Evolutionary conservation across 1,140 invertebrate species (phyloP).

Genomic region (Argopecten irradians): DNA sequence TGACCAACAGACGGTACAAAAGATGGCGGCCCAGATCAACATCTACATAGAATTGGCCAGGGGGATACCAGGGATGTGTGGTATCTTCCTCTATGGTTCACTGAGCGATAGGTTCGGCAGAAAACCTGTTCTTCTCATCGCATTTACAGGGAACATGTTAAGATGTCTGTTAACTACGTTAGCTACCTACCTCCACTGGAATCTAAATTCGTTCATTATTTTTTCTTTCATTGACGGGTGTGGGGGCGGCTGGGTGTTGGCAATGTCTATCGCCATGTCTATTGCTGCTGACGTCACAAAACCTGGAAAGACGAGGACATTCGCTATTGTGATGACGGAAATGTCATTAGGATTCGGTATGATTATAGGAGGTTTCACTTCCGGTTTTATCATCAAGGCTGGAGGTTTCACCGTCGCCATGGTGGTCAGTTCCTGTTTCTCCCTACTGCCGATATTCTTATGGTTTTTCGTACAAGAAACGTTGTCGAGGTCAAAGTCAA

Average conservation of each 20-base stretch:
- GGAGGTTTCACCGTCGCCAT: neutral
- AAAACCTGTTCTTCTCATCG: neutral
- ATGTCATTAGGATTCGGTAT: constrained; percentile 19
- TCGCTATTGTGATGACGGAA: constrained; percentile 33
- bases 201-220: constrained; percentile 25
- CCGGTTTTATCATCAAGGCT: constrained; percentile 27
- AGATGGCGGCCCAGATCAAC: neutral
- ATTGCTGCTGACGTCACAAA: constrained; percentile 31
- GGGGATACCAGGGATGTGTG: neutral
- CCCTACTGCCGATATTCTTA: neutral
- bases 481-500: neutral
- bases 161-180: neutral
- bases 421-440: neutral
- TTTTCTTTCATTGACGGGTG: constrained; percentile 10
- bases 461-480: constrained; percentile 33
- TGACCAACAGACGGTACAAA: constrained; percentile 30
- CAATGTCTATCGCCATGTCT: neutral
- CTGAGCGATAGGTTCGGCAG: constrained; percentile 35
- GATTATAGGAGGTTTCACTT: neutral
- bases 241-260: constrained; percentile 1
- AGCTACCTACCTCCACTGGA: constrained; percentile 25
- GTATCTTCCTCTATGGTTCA: constrained; percentile 26
- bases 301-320: constrained; percentile 25
- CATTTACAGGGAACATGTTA: neutral
- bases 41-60: constrained; percentile 23